Conservation (phyloP, 2,797 vertebrate genomes). For the Bryconaethiops microstoma region DNA sequence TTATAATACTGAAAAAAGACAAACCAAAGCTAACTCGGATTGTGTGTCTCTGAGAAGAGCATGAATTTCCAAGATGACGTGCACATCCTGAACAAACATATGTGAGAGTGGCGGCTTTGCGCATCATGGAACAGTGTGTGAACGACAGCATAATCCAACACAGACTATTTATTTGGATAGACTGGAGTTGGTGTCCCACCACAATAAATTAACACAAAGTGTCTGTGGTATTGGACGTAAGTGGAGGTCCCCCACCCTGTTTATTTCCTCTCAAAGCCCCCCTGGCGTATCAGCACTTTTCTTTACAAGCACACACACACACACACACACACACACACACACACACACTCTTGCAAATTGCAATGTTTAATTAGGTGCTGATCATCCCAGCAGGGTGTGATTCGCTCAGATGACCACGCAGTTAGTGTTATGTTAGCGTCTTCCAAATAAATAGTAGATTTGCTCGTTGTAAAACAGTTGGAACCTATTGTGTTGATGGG, state of each 20-base stretch:
- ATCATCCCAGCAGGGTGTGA: constrained; percentile 60
- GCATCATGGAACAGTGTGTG: constrained; percentile 12
- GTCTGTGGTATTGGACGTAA: not conserved
- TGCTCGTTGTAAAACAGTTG: constrained; percentile 45
- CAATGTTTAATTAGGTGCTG: constrained; percentile 62
- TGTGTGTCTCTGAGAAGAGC: constrained; percentile 7
- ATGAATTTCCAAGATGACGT: constrained; percentile 23
- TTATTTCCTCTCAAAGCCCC: not conserved
- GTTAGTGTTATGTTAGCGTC: constrained; percentile 61
- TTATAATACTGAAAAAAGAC: not conserved
- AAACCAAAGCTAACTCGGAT: not conserved
- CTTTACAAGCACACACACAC: constrained; percentile 12
- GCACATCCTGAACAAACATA: constrained; percentile 17
- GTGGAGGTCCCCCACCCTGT: not conserved
- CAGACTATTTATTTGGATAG: constrained; percentile 31
- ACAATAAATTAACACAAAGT: not conserved
- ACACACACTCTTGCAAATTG: constrained; percentile 53
- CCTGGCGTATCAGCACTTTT: constrained; percentile 42
- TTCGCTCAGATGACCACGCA: constrained; percentile 65
- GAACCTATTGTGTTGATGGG: constrained; percentile 31
- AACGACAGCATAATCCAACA: constrained; percentile 18
- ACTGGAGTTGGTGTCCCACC: constrained; percentile 10
- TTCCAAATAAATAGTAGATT: constrained; percentile 63
- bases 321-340: constrained; percentile 27
- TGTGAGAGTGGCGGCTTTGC: constrained; percentile 13